These are phyloP conservation scores for Ips nitidus DNA, from an alignment of 1,140 invertebrate species.

Conservation along the genomic window DNA sequence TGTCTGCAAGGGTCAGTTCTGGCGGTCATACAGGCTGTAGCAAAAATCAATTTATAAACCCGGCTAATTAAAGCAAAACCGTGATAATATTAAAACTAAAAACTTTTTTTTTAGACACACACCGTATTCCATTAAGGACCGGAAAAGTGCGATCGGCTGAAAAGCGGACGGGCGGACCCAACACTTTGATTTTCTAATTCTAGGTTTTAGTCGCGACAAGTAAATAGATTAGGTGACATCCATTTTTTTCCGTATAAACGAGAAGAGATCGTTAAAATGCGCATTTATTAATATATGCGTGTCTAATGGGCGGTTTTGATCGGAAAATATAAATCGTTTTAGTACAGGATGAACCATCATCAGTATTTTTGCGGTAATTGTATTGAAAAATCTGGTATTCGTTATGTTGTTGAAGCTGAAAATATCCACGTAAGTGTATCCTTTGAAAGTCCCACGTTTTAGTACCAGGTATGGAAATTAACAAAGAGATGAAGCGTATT, in stretches of 20 bases:
- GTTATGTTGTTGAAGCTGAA: constrained; percentile 31
- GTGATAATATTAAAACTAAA: background rate
- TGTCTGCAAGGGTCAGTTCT: no score
- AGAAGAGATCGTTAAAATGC: background rate
- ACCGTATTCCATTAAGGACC: constrained; percentile 18
- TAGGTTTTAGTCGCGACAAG: constrained; percentile 27
- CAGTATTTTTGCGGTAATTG: no score
- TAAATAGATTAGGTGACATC: constrained; percentile 25
- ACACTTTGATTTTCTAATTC: constrained; percentile 35
- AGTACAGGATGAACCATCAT: no score
- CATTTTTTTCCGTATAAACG: constrained; percentile 5
- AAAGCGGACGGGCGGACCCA: constrained; percentile 21
- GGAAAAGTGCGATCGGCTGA: constrained; percentile 24
- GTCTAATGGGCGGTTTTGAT: no score
- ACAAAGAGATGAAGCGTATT: no score
- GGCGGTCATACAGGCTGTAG: no score
- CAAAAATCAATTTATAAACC: no score
- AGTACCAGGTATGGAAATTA: no score
- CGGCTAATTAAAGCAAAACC: no score
- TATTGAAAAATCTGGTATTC: background rate
- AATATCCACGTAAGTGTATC: constrained; percentile 39
- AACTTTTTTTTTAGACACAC: background rate
- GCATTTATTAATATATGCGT: background rate
- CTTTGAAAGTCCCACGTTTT: background rate
- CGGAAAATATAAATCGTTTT: no score